Evolutionary conservation across 2,797 vertebrate species (phyloP).

Genomic region (Mormyrus proboscirostris): DNA sequence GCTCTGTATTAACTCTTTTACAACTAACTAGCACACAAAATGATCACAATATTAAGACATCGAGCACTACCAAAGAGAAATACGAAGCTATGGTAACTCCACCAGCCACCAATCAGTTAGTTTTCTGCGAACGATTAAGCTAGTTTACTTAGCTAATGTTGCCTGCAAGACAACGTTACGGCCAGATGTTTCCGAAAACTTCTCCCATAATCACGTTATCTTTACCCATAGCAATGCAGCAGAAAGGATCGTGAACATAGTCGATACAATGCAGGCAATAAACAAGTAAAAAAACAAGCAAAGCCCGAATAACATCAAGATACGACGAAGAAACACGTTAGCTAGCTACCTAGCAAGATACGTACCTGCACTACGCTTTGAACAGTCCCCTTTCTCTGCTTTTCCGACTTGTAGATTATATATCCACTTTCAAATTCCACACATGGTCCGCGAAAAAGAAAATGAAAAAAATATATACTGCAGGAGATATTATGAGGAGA

Average conservation of each 20-base stretch:
- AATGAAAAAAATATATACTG: background rate
- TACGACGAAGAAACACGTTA: background rate
- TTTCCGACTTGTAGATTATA: background rate
- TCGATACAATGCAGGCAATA: background rate
- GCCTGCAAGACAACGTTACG: background rate
- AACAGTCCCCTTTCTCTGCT: background rate
- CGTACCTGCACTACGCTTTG: slow-evolving; percentile 10
- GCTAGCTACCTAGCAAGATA: slow-evolving; percentile 10
- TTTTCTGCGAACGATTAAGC: background rate
- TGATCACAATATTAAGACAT: background rate
- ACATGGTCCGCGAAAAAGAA: background rate
- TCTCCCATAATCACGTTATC: background rate
- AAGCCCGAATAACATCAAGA: background rate
- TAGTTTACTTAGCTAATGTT: background rate
- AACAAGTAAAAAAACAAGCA: background rate
- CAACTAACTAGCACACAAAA: background rate
- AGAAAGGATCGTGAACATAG: background rate
- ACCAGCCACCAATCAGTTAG: background rate
- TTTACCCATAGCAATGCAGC: background rate
- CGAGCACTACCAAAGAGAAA: background rate
- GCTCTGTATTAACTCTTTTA: background rate
- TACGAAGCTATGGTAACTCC: too few relatives aligned
- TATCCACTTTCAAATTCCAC: slow-evolving; percentile 9
- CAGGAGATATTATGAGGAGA: background rate
- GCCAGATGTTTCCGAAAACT: background rate